Evolutionary conservation across 2,113 vertebrate genomes (phyloP).

Genomic region (Pampusana beccarii): DNA sequence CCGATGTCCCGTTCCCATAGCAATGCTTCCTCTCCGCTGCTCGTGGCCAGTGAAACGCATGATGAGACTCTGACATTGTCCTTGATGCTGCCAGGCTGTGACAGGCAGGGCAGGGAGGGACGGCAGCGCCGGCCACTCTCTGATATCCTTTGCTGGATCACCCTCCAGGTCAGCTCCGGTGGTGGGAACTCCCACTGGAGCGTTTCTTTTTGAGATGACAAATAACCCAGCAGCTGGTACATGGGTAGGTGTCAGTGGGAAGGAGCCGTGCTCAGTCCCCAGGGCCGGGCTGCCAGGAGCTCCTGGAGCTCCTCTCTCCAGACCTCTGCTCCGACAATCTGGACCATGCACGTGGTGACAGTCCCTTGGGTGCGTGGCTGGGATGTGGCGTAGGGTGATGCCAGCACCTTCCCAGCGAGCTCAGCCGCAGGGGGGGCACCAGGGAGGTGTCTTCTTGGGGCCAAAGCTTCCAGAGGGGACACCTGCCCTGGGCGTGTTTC

Average conservation of each 20-base stretch:
- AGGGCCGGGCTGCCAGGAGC: not conserved
- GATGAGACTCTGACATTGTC: not conserved
- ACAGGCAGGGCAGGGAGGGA: not conserved
- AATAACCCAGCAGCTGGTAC: not conserved
- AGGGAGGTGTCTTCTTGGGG: not conserved
- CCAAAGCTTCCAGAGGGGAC: not conserved
- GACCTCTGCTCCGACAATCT: not conserved
- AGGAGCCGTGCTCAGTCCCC: not conserved
- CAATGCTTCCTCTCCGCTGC: not conserved
- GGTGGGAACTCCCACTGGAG: not conserved
- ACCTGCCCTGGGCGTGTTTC: rapidly evolving
- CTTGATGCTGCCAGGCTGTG: not conserved
- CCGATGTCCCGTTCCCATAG: not conserved
- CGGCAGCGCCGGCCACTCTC: not conserved
- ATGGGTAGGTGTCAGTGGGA: not conserved
- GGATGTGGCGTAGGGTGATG: not conserved
- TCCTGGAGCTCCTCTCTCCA: not conserved
- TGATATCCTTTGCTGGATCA: not conserved
- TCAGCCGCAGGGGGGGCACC: not conserved
- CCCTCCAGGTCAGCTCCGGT: not conserved
- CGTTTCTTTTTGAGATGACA: not conserved
- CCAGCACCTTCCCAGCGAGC: not conserved
- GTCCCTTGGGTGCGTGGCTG: not conserved
- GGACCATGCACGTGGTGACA: not conserved
- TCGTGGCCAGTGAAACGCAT: not conserved